Conservation (phyloP, 2,797 vertebrate genomes). For the Ctenopoma multispine region DNA sequence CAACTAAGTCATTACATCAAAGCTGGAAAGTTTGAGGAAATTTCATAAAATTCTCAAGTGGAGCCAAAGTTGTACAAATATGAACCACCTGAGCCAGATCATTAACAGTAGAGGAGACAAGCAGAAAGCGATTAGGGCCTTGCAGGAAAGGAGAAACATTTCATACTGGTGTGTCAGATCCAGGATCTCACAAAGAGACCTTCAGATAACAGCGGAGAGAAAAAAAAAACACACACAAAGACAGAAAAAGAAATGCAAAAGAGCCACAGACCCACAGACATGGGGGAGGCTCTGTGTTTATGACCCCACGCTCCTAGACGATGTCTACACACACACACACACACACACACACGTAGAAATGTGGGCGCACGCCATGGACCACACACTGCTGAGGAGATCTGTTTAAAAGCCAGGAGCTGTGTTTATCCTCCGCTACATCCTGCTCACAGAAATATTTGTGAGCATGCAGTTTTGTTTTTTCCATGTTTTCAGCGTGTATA, state of each 20-base stretch:
- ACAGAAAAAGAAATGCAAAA: slow-evolving; percentile 28
- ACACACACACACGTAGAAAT: slow-evolving; percentile 21
- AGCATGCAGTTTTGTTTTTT: slow-evolving; percentile 62
- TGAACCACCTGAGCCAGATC: slow-evolving; percentile 60
- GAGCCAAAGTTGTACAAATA: slow-evolving; percentile 22
- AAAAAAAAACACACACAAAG: slow-evolving; percentile 45
- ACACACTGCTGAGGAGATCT: slow-evolving; percentile 85
- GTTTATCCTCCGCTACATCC: slow-evolving; percentile 87
- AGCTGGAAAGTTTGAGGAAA: slow-evolving; percentile 5
- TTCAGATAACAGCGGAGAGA: slow-evolving; percentile 54
- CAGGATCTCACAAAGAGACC: slow-evolving; percentile 43
- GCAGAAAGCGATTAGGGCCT: slow-evolving; percentile 27
- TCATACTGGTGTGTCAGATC: slow-evolving; percentile 61
- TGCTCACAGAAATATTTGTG: slow-evolving; percentile 86
- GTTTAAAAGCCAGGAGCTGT: slow-evolving; percentile 88
- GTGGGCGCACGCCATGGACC: slow-evolving; percentile 68
- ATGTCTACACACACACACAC: slow-evolving; percentile 21
- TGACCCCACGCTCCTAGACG: slow-evolving; percentile 65
- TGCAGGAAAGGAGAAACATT: slow-evolving; percentile 49
- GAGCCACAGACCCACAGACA: slow-evolving; percentile 67
- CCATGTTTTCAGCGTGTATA: slow-evolving; percentile 43
- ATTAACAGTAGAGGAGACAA: slow-evolving; percentile 35
- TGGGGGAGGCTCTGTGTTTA: slow-evolving; percentile 74
- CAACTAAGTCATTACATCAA: slow-evolving; percentile 1
- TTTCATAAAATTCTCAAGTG: neutral